Percentiles rank a stretch among this genome's conserved stretches.
These are phyloP conservation scores for Rhodeus uyekii DNA, from an alignment of 2,797 vertebrate species.

Conservation along the genomic window DNA sequence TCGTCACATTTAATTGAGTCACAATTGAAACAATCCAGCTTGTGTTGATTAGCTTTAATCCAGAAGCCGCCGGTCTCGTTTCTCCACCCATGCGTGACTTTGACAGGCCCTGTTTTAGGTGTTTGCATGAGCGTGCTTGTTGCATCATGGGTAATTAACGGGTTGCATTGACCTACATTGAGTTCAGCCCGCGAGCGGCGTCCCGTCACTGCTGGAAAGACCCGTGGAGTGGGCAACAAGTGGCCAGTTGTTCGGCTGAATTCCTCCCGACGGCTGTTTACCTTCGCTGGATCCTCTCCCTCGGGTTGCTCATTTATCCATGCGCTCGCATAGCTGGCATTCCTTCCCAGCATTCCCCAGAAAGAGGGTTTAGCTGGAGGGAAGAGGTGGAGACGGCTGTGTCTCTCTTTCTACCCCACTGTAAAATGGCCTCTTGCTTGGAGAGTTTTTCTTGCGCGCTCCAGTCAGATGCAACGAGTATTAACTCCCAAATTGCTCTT, in stretches of 20 bases:
- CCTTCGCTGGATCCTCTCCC: slow-evolving; percentile 33
- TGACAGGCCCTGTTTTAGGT: background rate
- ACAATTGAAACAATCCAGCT: background rate
- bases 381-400: slow-evolving; percentile 24
- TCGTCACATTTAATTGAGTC: background rate
- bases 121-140: background rate
- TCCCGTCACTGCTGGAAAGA: background rate
- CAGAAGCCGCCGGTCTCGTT: background rate
- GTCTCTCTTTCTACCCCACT: background rate
- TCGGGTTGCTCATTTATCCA: slow-evolving; percentile 53
- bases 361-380: slow-evolving; percentile 56
- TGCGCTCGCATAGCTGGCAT: slow-evolving; percentile 57
- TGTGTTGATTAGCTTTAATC: background rate
- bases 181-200: background rate
- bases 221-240: slow-evolving; percentile 45
- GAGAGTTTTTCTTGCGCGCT: background rate
- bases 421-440: background rate
- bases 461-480: background rate
- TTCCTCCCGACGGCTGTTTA: slow-evolving; percentile 39
- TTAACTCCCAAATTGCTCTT: background rate
- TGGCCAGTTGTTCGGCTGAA: slow-evolving; percentile 45
- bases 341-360: slow-evolving; percentile 58
- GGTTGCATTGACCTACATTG: background rate
- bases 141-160: slow-evolving; percentile 11
- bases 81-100: background rate